Base-by-base conservation (phyloP, 1,140 invertebrate genomes). In the Drosophila ohnishii region DNA sequence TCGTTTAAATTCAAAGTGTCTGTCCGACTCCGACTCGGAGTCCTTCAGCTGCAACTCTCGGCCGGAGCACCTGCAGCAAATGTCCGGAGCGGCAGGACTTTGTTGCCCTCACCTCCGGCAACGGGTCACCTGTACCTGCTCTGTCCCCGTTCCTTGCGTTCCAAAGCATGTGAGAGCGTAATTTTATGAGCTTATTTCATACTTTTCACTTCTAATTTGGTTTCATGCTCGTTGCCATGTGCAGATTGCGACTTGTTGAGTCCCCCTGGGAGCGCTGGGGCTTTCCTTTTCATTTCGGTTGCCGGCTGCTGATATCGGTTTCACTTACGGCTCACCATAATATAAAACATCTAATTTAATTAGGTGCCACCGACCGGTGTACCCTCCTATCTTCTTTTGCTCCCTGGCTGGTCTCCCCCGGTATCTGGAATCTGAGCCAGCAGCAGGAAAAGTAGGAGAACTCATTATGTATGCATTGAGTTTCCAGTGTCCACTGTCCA, bases 111-210 rank as follows among this genome's bases (percentile, higher is more conserved):
- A 32, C 45, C 61, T 64, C 19, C 39, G 55, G 72, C 50, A n/a
- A 61, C 35, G 40, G 58, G 16, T 59, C 66, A 35, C 56, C 55
- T 19, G n/a, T 22, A 25, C 3, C 34, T 13, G 11, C 39, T 16
- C 19, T 30, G 10, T 9, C n/a, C 32, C 48, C 25, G 1, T 14
- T 9, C 8, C 25, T 19, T 11, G 2, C 22, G 3, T 9, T 13
- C n/a, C 22, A 37, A 37, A 51, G 39, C 56, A 48, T 83, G 58
- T 37, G 25, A 81, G 62, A 62, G 58, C 74, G 75, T 72, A 73
- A 80, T 80, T 83, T 87, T 61, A 87, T 88, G 77, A 87, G 84
- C 67, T 88, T 89, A 88, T 88, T 88, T 81, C 77, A 88, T 89
- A 78, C 75, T 78, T 83, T 84, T 84, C 76, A 57, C 72, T 84